These are phyloP conservation scores for Troides oblongomaculatus DNA, from an alignment of 2,888 invertebrate genomes.

Conservation along the genomic window DNA sequence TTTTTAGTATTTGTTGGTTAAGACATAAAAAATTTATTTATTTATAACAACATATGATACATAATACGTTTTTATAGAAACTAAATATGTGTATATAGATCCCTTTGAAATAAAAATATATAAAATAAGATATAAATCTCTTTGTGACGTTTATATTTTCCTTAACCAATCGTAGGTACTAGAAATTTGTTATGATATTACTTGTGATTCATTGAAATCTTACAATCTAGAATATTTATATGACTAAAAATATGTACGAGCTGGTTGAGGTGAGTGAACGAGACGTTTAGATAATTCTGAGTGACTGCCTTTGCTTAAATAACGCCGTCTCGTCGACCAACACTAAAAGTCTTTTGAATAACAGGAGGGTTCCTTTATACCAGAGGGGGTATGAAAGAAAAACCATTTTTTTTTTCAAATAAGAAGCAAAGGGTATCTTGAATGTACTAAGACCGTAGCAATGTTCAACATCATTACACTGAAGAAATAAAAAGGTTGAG, in stretches of 20 bases:
- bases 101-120: background rate
- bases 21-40: too few species aligned
- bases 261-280: slow-evolving; percentile 20
- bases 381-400: slow-evolving; percentile 62
- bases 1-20: too few species aligned
- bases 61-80: too few species aligned
- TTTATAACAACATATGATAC: too few species aligned
- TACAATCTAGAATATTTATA: background rate
- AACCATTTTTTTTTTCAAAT: slow-evolving; percentile 69
- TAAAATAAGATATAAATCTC: background rate
- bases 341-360: slow-evolving; percentile 69
- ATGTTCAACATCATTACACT: slow-evolving; percentile 73
- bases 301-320: slow-evolving; percentile 35
- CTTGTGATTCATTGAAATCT: background rate
- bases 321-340: slow-evolving; percentile 43
- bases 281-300: slow-evolving; percentile 27
- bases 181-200: background rate
- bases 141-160: too few species aligned
- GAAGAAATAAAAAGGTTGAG: slow-evolving; percentile 52
- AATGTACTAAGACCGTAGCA: slow-evolving; percentile 67
- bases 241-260: slow-evolving; percentile 10
- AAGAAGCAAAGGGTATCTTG: slow-evolving; percentile 62
- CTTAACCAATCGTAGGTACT: too few species aligned
- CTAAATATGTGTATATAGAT: background rate
- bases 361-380: slow-evolving; percentile 70